phyloP scores from a whole-genome alignment of 92 coral and sea anemone genomes.

The Porites cylindrica region DNA sequence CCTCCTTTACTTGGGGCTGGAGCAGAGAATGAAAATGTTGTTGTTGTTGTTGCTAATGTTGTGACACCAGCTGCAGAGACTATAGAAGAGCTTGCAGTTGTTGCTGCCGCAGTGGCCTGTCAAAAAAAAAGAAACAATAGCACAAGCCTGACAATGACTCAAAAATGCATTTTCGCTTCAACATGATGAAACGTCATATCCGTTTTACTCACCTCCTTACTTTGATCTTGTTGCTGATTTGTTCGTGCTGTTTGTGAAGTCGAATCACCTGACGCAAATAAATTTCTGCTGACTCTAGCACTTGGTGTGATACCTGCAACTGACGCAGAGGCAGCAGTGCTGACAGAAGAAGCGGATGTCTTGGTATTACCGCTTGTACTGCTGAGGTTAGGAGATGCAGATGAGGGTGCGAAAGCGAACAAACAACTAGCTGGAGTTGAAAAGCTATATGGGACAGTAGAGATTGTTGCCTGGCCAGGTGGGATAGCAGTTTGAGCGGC shows the following conservation, averaged over 20 bases:
- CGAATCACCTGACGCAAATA: conserved; percentile 19
- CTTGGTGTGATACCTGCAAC: conserved; percentile 34
- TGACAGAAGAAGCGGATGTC: not conserved
- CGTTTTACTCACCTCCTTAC: not conserved
- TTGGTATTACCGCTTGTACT: not conserved
- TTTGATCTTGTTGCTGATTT: not conserved
- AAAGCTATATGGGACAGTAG: conserved; percentile 20
- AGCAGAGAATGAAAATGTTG: conserved; percentile 28
- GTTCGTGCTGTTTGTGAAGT: not conserved
- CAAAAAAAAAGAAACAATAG: not conserved
- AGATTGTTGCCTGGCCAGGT: not conserved
- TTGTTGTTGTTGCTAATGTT: conserved; percentile 19
- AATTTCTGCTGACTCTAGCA: conserved; percentile 34
- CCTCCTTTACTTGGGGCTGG: conserved; percentile 30
- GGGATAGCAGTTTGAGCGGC: conserved; percentile 11
- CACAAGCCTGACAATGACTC: too few relatives aligned
- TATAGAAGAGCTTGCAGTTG: not conserved
- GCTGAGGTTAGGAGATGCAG: conserved; percentile 22
- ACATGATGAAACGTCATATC: not conserved
- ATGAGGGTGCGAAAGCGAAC: conserved; percentile 1
- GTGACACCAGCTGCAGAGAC: conserved; percentile 3
- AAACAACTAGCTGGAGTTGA: conserved; percentile 24
- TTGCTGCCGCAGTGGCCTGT: not conserved
- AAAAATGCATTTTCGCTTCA: too few relatives aligned
- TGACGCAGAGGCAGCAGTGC: not conserved